These are phyloP conservation scores for Brenthis hecate DNA, from an alignment of 2,888 invertebrate genomes.

Conservation along the genomic window DNA sequence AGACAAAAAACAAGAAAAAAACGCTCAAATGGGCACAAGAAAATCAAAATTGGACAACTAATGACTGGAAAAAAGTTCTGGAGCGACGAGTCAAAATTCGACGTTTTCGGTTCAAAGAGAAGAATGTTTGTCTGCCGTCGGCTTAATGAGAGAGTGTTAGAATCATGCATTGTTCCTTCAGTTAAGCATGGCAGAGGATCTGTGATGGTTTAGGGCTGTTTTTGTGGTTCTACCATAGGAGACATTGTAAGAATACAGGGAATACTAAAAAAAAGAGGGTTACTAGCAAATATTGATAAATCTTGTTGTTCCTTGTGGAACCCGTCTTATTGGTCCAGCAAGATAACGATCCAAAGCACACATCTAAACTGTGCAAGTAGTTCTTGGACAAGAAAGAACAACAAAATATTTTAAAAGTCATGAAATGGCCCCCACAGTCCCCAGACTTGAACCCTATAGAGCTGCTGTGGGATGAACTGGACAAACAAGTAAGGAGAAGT, in stretches of 20 bases:
- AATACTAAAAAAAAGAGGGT: slow-evolving; percentile 2
- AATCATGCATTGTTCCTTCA: background rate
- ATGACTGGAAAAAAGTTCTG: background rate
- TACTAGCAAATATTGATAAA: background rate
- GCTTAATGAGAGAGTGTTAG: background rate
- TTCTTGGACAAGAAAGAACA: background rate
- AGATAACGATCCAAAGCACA: slow-evolving; percentile 5
- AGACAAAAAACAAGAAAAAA: background rate
- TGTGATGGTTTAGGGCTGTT: slow-evolving; percentile 1
- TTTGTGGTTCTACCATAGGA: background rate
- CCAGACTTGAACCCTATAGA: slow-evolving; percentile 1
- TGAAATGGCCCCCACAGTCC: background rate
- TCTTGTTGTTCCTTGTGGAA: background rate
- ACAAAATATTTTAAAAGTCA: background rate
- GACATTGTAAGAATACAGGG: no score
- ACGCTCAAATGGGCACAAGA: slow-evolving; percentile 1
- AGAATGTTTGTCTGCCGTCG: background rate
- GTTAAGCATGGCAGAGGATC: slow-evolving; percentile 1
- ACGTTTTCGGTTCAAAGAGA: slow-evolving; percentile 5
- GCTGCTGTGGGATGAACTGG: slow-evolving; percentile 5
- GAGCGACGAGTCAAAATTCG: slow-evolving; percentile 3
- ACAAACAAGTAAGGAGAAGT: background rate
- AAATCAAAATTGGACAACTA: background rate
- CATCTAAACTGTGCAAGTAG: background rate
- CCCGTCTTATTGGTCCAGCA: background rate